These are phyloP conservation scores for Geococcyx californianus DNA, from an alignment of 2,113 vertebrate genomes.

Conservation along the genomic window DNA sequence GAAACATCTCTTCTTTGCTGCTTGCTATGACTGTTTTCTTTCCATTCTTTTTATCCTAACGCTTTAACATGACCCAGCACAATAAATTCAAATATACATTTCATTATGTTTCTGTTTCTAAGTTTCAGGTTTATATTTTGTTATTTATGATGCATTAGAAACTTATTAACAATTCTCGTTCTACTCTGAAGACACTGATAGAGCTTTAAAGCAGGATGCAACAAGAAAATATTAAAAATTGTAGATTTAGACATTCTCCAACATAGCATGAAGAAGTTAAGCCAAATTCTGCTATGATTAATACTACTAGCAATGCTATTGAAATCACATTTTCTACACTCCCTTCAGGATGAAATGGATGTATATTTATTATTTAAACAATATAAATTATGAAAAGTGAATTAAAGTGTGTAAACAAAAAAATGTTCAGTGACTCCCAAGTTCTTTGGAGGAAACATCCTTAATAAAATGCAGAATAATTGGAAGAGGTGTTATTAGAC, in stretches of 20 bases:
- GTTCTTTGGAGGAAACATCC: not conserved
- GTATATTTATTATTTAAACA: not conserved
- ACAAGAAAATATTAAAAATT: not conserved
- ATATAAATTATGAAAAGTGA: not conserved
- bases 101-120: not conserved
- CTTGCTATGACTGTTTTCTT: not conserved
- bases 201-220: not conserved
- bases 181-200: not conserved
- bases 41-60: not conserved
- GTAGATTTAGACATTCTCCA: not conserved
- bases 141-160: not conserved
- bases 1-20: not conserved
- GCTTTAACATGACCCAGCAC: not conserved
- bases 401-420: not conserved
- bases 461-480: not conserved
- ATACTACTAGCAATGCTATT: not conserved
- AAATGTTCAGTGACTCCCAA: not conserved
- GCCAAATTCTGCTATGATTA: not conserved
- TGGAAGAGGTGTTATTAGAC: not conserved
- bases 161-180: not conserved
- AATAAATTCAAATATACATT: not conserved
- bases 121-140: not conserved
- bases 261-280: not conserved
- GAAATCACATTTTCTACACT: not conserved
- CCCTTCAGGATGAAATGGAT: rapidly evolving